A percentile compares a stretch with the other conserved stretches of the same genome.
phyloP scores from a whole-genome alignment of 2,797 vertebrate species.

The Gymnothorax javanicus region DNA sequence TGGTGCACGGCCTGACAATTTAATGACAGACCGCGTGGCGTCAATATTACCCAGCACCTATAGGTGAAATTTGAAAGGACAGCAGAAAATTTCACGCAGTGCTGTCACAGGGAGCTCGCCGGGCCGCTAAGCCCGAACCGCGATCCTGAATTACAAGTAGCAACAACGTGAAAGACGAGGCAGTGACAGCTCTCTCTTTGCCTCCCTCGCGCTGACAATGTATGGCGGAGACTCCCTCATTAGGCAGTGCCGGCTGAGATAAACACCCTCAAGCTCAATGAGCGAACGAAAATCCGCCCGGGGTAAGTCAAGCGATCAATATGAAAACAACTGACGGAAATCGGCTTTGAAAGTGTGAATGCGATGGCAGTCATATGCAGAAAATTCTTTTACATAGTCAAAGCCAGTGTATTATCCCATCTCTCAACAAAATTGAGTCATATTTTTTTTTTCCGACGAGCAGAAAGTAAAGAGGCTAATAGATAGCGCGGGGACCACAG shows the following conservation, averaged over 20 bases:
- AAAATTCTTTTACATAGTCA: neutral
- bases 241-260: neutral
- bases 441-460: neutral
- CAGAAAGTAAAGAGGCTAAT: neutral
- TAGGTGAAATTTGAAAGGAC: neutral
- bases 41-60: slow-evolving; percentile 4
- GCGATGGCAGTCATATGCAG: neutral
- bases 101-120: neutral
- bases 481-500: neutral
- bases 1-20: neutral
- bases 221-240: neutral
- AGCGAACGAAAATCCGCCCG: slow-evolving; percentile 13
- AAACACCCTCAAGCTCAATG: neutral
- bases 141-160: slow-evolving; percentile 17
- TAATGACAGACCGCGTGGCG: neutral
- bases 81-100: slow-evolving; percentile 9
- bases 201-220: neutral
- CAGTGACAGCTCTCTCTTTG: neutral
- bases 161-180: neutral
- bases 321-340: neutral
- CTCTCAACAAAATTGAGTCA: neutral
- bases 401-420: neutral
- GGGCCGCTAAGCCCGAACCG: neutral
- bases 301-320: neutral
- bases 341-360: neutral